Conservation (phyloP, 2,797 vertebrate genomes). For the Poeciliopsis presidionis region DNA sequence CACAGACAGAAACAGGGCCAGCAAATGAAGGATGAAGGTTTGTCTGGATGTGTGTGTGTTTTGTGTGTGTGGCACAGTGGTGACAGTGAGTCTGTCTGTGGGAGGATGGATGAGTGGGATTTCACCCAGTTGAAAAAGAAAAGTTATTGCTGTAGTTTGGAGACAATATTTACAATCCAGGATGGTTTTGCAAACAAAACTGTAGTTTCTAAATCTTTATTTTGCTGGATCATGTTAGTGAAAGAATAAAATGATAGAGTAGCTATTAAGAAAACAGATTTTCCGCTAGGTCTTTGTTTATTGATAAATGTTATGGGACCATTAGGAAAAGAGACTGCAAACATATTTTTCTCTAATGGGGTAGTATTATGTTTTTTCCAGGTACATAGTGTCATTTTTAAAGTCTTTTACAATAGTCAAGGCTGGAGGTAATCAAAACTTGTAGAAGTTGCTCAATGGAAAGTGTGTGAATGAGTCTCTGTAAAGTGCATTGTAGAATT, state of each 20-base stretch:
- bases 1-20: conserved; percentile 34
- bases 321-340: too few relatives aligned
- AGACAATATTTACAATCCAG: conserved; percentile 17
- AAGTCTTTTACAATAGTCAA: not conserved
- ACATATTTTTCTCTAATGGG: too few relatives aligned
- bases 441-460: not conserved
- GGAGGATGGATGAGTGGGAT: conserved; percentile 46
- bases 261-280: not conserved
- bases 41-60: conserved; percentile 23
- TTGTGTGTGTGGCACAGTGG: conserved; percentile 12
- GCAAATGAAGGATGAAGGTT: conserved; percentile 66
- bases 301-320: not conserved
- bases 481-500: not conserved
- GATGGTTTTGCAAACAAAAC: conserved; percentile 22
- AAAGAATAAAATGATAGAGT: not conserved
- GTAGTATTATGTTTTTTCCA: too few relatives aligned
- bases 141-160: conserved; percentile 43
- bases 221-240: conserved; percentile 9
- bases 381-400: too few relatives aligned
- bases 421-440: not conserved
- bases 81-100: conserved; percentile 34
- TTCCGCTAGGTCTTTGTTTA: not conserved
- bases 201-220: conserved; percentile 4
- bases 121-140: conserved; percentile 40
- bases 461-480: not conserved